These are phyloP conservation scores for Otolemur garnettii DNA, from an alignment of 2,113 vertebrate species.

Conservation along the genomic window DNA sequence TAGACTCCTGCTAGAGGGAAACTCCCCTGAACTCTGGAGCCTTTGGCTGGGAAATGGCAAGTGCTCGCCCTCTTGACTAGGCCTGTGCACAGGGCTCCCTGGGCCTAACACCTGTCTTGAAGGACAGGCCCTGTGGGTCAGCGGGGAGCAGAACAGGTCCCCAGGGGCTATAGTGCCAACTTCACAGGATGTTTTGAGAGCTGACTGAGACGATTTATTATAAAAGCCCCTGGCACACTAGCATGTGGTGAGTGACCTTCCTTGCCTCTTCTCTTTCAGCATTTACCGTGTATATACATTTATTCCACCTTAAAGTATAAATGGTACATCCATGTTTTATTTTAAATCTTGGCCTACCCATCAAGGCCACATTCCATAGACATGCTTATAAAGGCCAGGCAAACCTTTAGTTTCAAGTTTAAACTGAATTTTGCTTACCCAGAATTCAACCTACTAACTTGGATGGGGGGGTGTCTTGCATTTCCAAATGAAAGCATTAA, in stretches of 20 bases:
- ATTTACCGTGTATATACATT: background rate
- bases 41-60: background rate
- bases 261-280: background rate
- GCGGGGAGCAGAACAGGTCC: background rate
- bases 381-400: background rate
- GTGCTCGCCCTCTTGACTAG: background rate
- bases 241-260: background rate
- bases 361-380: background rate
- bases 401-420: slow-evolving; percentile 20
- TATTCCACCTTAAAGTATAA: background rate
- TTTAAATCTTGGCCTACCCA: background rate
- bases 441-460: background rate
- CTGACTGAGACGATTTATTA: background rate
- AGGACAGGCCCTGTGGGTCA: background rate
- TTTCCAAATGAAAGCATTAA: slow-evolving; percentile 23
- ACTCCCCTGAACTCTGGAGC: background rate
- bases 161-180: background rate
- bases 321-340: background rate
- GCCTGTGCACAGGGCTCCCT: background rate
- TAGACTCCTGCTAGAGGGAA: background rate
- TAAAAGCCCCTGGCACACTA: background rate
- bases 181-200: background rate
- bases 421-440: background rate
- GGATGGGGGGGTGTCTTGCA: background rate
- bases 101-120: background rate